phyloP scores from a whole-genome alignment of 2,888 invertebrate genomes.

The Acanthococcus lagerstroemiae region DNA sequence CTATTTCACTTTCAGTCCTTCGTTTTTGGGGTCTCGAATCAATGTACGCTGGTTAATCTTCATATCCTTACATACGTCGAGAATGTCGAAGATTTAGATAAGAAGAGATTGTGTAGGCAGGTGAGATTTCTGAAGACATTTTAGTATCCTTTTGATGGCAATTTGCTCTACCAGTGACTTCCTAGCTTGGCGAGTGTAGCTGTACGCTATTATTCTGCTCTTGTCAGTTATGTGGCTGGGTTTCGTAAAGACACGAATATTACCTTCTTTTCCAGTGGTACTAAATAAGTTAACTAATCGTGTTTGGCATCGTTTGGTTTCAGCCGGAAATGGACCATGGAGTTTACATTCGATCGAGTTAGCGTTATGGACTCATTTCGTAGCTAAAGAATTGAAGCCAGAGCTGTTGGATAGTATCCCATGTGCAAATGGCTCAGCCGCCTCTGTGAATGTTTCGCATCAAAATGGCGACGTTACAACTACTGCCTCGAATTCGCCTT shows the following conservation, averaged over 20 bases:
- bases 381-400: slow-evolving; percentile 74
- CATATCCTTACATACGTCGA: no score
- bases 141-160: no score
- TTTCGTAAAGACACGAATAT: background rate
- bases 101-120: no score
- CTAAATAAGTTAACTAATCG: no score
- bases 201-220: background rate
- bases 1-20: no score
- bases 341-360: slow-evolving; percentile 67
- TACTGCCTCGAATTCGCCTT: slow-evolving; percentile 24
- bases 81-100: no score
- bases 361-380: slow-evolving; percentile 86
- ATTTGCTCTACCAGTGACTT: no score
- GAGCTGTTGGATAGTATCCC: slow-evolving; percentile 71
- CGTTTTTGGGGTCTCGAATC: no score
- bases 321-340: slow-evolving; percentile 46
- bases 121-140: no score
- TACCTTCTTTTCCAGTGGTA: no score
- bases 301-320: slow-evolving; percentile 31
- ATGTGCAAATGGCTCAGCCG: slow-evolving; percentile 36
- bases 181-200: no score
- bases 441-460: slow-evolving; percentile 33
- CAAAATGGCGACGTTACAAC: slow-evolving; percentile 36
- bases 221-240: background rate
- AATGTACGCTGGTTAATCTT: no score